Conservation (phyloP, 1,140 invertebrate species). For the Drosophila chauvacae region DNA sequence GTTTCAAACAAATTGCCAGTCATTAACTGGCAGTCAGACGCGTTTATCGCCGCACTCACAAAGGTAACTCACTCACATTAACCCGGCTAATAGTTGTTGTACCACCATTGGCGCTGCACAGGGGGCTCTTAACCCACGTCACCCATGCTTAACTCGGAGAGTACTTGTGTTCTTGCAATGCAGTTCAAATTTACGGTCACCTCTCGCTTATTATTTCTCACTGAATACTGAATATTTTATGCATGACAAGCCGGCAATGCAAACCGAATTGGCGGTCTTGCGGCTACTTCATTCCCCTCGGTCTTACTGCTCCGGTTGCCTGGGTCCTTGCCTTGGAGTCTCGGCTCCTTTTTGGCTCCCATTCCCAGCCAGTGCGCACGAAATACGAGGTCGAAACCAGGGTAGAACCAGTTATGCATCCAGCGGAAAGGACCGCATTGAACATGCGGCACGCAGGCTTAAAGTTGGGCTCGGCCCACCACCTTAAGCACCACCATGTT, state of each 20-base stretch:
- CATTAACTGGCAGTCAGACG: constrained; percentile 21
- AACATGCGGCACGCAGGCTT: constrained; percentile 29
- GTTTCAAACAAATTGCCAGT: constrained; percentile 31
- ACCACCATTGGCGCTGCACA: background rate
- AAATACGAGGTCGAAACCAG: constrained; percentile 8
- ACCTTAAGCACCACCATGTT: constrained; percentile 7
- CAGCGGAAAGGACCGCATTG: constrained; percentile 5
- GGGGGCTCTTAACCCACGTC: background rate
- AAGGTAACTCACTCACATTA: constrained; percentile 35
- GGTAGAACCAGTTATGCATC: constrained; percentile 8
- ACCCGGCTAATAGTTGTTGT: constrained; percentile 33
- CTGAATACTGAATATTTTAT: constrained; percentile 50
- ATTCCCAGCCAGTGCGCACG: constrained; percentile 27
- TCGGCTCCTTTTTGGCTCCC: constrained; percentile 12
- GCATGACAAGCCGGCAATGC: constrained; percentile 35
- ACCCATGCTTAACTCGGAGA: background rate
- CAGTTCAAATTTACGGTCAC: constrained; percentile 14
- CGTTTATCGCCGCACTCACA: constrained; percentile 19
- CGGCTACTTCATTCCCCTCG: constrained; percentile 12
- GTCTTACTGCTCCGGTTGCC: constrained; percentile 8
- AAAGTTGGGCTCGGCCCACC: constrained; percentile 10
- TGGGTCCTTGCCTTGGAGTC: constrained; percentile 1
- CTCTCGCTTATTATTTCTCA: constrained; percentile 31
- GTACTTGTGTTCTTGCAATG: constrained; percentile 2
- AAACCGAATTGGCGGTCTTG: constrained; percentile 47